A percentile compares a stretch with the other conserved stretches of the same genome.
These are phyloP conservation scores for Falco peregrinus DNA, from an alignment of 2,797 vertebrate species.

Conservation along the genomic window DNA sequence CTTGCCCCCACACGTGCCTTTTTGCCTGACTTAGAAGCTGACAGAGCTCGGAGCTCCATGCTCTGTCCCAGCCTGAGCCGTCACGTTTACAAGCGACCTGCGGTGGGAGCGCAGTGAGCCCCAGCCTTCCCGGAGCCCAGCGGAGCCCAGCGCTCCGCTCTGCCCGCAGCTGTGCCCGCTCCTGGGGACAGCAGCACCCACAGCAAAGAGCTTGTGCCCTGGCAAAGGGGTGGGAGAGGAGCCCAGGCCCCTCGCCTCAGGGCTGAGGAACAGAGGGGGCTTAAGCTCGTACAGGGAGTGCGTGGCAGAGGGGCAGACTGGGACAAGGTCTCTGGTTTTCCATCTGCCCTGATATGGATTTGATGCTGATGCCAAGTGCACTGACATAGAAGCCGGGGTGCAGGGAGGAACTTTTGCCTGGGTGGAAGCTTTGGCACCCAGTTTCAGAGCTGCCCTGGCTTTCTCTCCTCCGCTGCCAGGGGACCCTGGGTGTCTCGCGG, in stretches of 20 bases:
- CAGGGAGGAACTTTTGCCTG: background rate
- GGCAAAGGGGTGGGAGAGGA: background rate
- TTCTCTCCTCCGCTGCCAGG: background rate
- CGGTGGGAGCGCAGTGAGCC: rapidly evolving
- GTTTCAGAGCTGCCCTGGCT: background rate
- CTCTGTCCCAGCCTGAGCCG: background rate
- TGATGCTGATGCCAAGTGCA: background rate
- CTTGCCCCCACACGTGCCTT: rapidly evolving
- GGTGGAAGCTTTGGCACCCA: background rate
- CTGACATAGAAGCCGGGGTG: rapidly evolving
- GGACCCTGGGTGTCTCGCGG: background rate
- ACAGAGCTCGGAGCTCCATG: background rate
- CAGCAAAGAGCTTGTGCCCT: background rate
- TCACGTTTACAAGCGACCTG: background rate
- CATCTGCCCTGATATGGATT: background rate
- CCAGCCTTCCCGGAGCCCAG: background rate
- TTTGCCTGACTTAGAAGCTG: background rate
- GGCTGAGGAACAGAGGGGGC: background rate
- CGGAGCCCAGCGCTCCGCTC: background rate
- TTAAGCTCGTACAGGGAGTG: rapidly evolving
- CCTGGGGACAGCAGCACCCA: background rate
- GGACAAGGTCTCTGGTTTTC: background rate
- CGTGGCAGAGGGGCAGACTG: background rate
- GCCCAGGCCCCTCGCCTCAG: background rate
- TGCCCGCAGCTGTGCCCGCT: background rate